Conservation (phyloP, 2,113 vertebrate species). For the Silurus meridionalis region DNA sequence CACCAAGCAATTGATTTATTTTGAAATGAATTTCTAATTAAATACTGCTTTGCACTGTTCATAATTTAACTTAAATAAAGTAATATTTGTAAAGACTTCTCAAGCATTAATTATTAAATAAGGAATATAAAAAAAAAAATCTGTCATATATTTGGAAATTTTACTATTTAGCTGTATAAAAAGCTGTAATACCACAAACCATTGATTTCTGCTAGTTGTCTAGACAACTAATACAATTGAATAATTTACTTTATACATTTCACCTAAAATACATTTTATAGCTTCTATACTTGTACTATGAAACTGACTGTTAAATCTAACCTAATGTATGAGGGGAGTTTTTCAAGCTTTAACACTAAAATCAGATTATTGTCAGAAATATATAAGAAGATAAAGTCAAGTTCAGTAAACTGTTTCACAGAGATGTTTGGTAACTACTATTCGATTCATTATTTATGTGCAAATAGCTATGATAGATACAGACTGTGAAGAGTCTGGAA, state of each 20-base stretch:
- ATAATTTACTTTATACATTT: no score
- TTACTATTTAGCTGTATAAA: background rate
- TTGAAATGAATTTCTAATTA: background rate
- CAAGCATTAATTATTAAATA: background rate
- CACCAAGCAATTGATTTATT: background rate
- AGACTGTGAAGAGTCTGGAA: conserved; percentile 77
- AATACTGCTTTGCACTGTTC: background rate
- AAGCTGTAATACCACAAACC: background rate
- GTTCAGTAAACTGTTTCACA: background rate
- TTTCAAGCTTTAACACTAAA: background rate
- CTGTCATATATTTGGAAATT: background rate
- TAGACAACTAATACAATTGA: no score
- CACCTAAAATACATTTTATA: no score
- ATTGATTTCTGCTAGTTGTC: no score
- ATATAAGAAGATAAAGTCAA: background rate
- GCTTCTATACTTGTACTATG: no score
- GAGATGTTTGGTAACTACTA: background rate
- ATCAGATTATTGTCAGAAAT: background rate
- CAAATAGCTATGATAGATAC: conserved; percentile 88
- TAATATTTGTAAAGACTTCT: background rate
- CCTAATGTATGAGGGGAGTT: no score
- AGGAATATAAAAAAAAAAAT: background rate
- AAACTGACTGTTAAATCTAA: no score
- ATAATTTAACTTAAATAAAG: background rate
- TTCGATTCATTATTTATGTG: background rate